A percentile compares a stretch with the other conserved stretches of the same genome.
These are phyloP conservation scores for Tapirus terrestris DNA, from an alignment of 2,113 vertebrate species.

Conservation along the genomic window DNA sequence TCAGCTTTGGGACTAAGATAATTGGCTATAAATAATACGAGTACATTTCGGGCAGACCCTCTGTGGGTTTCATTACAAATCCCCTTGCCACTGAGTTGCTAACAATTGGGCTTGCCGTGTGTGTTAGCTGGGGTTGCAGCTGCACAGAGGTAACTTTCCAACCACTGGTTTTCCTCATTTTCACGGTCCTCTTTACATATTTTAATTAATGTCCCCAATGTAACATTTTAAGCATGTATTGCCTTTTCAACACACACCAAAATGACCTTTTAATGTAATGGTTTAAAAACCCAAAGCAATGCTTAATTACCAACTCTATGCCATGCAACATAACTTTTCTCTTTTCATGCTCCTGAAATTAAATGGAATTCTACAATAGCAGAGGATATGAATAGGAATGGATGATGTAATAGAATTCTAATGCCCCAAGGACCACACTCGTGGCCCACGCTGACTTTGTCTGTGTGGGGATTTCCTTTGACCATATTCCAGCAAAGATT, in stretches of 20 bases:
- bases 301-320: constrained; percentile 17
- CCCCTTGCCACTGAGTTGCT: constrained; percentile 70
- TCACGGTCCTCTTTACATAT: constrained; percentile 54
- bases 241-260: constrained; percentile 34
- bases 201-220: constrained; percentile 51
- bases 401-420: neutral
- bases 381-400: neutral
- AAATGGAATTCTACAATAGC: neutral
- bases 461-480: neutral
- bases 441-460: neutral
- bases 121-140: constrained; percentile 1
- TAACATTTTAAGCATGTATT: constrained; percentile 40
- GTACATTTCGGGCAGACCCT: constrained; percentile 73
- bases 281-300: constrained; percentile 51
- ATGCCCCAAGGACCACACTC: neutral
- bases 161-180: constrained; percentile 52
- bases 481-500: neutral
- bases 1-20: constrained; percentile 74
- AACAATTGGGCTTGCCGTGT: neutral
- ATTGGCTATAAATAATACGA: constrained; percentile 82
- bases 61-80: constrained; percentile 80
- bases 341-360: constrained; percentile 19
- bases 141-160: constrained; percentile 41
- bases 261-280: constrained; percentile 62
- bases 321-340: neutral